A percentile compares a stretch with the other conserved stretches of the same genome.
These are phyloP conservation scores for Cebus imitator DNA, from an alignment of 2,113 vertebrate species.

Conservation along the genomic window DNA sequence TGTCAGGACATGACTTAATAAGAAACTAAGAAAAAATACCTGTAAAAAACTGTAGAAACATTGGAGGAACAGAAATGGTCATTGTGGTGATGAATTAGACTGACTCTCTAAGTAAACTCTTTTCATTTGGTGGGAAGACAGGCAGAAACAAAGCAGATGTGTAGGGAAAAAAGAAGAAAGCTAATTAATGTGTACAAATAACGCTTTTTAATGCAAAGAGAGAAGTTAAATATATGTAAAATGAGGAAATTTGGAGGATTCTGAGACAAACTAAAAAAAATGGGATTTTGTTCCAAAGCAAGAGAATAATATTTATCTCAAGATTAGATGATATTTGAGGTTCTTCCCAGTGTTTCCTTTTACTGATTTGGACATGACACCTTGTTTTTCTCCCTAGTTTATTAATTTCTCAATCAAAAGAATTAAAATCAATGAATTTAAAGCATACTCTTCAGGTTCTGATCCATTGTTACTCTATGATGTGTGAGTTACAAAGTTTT, in stretches of 20 bases:
- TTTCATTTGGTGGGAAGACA: background rate
- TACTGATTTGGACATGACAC: background rate
- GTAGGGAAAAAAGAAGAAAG: background rate
- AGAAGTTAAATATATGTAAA: background rate
- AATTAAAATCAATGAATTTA: conserved; percentile 27
- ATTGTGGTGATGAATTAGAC: background rate
- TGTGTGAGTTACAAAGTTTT: background rate
- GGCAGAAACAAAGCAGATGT: background rate
- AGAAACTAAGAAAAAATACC: background rate
- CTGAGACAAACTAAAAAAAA: background rate
- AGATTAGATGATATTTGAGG: background rate
- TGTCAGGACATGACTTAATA: background rate
- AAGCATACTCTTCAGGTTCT: background rate
- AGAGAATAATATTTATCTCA: background rate
- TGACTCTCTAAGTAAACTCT: background rate
- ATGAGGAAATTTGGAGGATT: background rate
- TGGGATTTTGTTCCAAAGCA: background rate
- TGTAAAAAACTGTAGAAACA: background rate
- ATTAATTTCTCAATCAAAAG: background rate
- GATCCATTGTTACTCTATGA: background rate
- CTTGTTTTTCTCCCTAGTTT: background rate
- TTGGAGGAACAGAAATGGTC: background rate
- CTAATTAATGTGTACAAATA: background rate
- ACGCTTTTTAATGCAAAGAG: background rate
- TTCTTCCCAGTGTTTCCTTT: background rate